These are phyloP conservation scores for Grapholita molesta DNA, from an alignment of 1,140 invertebrate genomes.

Conservation along the genomic window DNA sequence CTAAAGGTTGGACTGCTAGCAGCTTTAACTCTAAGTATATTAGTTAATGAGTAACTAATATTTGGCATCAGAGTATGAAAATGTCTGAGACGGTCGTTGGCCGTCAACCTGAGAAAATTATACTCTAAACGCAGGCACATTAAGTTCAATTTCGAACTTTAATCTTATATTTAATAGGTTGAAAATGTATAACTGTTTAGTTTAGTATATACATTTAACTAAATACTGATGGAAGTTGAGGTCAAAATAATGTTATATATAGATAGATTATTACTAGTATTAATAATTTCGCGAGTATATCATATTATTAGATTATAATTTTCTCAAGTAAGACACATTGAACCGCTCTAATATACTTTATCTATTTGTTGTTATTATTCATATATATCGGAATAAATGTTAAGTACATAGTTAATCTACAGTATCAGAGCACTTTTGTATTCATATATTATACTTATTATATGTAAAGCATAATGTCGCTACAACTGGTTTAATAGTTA, in stretches of 20 bases:
- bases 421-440: constrained; percentile 52
- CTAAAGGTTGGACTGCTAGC: background rate
- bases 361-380: constrained; percentile 21
- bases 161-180: background rate
- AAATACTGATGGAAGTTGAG: background rate
- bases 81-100: constrained; percentile 11
- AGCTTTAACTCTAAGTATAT: constrained; percentile 32
- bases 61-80: constrained; percentile 51
- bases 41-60: constrained; percentile 51
- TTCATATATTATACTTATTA: constrained; percentile 28
- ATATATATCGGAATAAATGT: constrained; percentile 54
- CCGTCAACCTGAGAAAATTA: background rate
- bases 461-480: constrained; percentile 46
- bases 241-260: background rate
- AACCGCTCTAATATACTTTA: background rate
- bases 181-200: background rate
- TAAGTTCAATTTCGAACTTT: background rate
- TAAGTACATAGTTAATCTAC: constrained; percentile 57
- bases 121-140: background rate
- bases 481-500: constrained; percentile 40
- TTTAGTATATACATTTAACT: background rate
- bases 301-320: background rate
- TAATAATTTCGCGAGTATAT: background rate
- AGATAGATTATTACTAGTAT: background rate
- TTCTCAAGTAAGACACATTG: background rate